Evolutionary conservation across 2,797 vertebrate species (phyloP).

Genomic region (Lagorchestes hirsutus): DNA sequence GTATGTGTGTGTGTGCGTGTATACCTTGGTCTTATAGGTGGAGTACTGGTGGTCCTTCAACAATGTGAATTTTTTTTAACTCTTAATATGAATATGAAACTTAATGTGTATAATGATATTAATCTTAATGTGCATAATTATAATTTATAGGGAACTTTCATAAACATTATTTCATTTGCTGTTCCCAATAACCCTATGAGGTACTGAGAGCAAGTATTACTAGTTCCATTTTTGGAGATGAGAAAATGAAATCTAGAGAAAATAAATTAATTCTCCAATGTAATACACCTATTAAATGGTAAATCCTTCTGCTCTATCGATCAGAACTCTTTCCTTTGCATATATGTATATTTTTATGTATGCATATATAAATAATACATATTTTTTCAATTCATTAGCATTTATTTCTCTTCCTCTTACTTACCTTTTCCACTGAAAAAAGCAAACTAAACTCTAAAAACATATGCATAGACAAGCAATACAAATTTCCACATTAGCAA

Average conservation of each 20-base stretch:
- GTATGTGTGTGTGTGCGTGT: too few species aligned
- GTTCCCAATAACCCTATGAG: neutral
- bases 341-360: neutral
- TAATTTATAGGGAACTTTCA: too few species aligned
- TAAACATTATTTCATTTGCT: neutral
- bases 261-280: neutral
- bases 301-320: neutral
- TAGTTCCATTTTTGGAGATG: neutral
- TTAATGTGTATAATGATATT: neutral
- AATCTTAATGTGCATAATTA: neutral
- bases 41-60: neutral
- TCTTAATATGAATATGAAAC: neutral
- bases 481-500: neutral
- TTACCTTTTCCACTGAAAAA: neutral
- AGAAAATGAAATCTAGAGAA: neutral
- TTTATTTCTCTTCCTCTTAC: neutral
- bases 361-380: neutral
- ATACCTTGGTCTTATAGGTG: neutral
- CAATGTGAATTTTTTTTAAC: neutral
- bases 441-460: neutral
- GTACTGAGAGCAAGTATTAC: neutral
- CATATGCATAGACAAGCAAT: neutral
- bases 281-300: neutral
- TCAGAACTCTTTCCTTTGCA: neutral
- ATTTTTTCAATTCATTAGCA: neutral